phyloP scores from a whole-genome alignment of 2,113 vertebrate genomes.

The Antigone vipio region DNA sequence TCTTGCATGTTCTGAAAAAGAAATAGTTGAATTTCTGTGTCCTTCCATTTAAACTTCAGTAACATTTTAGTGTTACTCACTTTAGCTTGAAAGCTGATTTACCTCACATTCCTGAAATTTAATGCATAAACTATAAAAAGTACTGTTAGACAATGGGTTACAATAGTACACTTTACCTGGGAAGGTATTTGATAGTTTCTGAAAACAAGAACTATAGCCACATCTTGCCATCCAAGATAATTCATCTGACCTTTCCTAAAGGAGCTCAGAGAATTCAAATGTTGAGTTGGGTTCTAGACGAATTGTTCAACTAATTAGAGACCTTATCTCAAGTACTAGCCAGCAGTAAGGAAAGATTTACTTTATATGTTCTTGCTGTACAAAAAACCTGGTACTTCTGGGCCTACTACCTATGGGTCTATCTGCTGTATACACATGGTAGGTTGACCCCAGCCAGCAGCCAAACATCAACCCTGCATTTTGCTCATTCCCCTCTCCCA shows the following conservation, averaged over 20 bases:
- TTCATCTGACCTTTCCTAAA: neutral
- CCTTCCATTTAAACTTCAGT: neutral
- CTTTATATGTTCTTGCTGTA: neutral
- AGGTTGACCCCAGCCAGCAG: neutral
- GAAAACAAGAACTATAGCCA: neutral
- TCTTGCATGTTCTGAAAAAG: neutral
- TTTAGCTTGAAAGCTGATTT: neutral
- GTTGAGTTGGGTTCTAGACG: neutral
- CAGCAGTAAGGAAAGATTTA: neutral
- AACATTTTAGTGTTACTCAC: neutral
- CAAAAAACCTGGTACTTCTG: neutral
- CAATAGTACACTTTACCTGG: neutral
- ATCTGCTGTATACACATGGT: neutral
- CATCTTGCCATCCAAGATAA: neutral
- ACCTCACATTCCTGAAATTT: neutral
- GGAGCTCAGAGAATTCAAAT: neutral
- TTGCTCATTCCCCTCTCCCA: neutral
- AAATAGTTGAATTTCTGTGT: neutral
- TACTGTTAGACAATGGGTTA: neutral
- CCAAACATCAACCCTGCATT: neutral
- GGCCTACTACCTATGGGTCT: accelerated
- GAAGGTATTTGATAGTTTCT: neutral
- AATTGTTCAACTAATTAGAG: neutral
- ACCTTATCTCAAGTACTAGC: neutral
- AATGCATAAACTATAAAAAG: neutral